Conservation (phyloP, 2,888 invertebrate species). For the Thymelicus acteon region DNA sequence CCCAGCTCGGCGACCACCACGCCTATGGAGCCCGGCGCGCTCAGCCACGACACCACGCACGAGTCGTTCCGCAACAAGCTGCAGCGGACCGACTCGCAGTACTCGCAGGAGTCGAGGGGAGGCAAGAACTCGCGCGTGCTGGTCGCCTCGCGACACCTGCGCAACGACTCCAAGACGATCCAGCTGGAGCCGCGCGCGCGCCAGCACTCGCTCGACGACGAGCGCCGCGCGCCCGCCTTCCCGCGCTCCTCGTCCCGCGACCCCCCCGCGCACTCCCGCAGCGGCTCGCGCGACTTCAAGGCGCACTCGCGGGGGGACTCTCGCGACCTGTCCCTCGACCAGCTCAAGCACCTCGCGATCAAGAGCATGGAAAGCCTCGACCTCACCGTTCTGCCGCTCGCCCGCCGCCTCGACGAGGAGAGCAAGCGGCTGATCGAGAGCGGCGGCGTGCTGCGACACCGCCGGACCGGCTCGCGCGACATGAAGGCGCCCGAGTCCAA, state of each 20-base stretch:
- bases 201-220: slow-evolving; percentile 63
- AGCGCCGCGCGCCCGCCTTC: slow-evolving; percentile 59
- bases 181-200: slow-evolving; percentile 85
- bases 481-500: slow-evolving; percentile 62
- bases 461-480: slow-evolving; percentile 86
- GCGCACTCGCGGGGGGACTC: slow-evolving; percentile 83
- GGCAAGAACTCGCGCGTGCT: slow-evolving; percentile 72
- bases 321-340: slow-evolving; percentile 77
- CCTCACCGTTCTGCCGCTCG: slow-evolving; percentile 68
- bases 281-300: slow-evolving; percentile 60
- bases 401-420: slow-evolving; percentile 72
- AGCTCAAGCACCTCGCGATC: slow-evolving; percentile 74
- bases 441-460: slow-evolving; percentile 80
- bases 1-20: slow-evolving; percentile 71
- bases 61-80: slow-evolving; percentile 50
- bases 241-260: slow-evolving; percentile 56
- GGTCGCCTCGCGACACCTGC: slow-evolving; percentile 82
- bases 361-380: slow-evolving; percentile 79
- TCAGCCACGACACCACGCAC: slow-evolving; percentile 41
- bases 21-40: slow-evolving; percentile 57
- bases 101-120: slow-evolving; percentile 64
- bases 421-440: slow-evolving; percentile 75
- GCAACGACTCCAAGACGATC: slow-evolving; percentile 87
- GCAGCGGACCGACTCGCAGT: slow-evolving; percentile 75
- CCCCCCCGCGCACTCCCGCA: slow-evolving; percentile 57